Evolutionary conservation across 2,113 vertebrate species (phyloP), one percentile per base, ranked within the genome.

Genomic region (Planiliza haematocheilus): DNA sequence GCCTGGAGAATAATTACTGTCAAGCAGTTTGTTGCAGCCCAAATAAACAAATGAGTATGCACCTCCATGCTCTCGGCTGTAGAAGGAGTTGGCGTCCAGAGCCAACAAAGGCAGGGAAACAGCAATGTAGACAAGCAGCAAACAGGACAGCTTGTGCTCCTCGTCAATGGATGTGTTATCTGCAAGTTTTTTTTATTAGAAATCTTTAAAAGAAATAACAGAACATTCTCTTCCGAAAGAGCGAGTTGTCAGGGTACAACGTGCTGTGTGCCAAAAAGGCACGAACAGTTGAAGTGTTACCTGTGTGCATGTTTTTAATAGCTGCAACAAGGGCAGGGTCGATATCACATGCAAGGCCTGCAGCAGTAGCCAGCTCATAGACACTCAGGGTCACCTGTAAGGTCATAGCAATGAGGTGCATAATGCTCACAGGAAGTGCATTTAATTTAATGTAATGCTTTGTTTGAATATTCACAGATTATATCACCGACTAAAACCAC

Each of bases 111-210:
- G 97, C 76, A 99, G 91, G 34, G 96, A 95, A 66, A 97, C 96
- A 0, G 96, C 96, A 8, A 97, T 70, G 14, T 95, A 98, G 70
- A 98, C 94, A 69, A 98, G 91, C 8, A 99, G 94, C 79, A 98
- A 91, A 37, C 94, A 95, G 56, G 94, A 91, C 70, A 95, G 84
- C 81, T 96, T 98, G 89, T 96, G 96, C 43, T 99, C 97, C 63
- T 98, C 96, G 59, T 98, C 97, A 0, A 87, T 48, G 20, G 96
- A 95, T 0, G 86, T 85, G 82, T 88, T 93, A 1, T 97, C 97
- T 98, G 90, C 13, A 43, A 38, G 30, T 11, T 62, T 56, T 67
- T 53, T 2, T 30, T 30, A 2, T 46, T 3, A 18, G 37, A 41
- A n/a, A 41, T 30, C n/a, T 30, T 30, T 30, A 50, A 8, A 10